Evolutionary conservation across 2,797 vertebrate genomes (phyloP).

Genomic region (Myotis planiceps): DNA sequence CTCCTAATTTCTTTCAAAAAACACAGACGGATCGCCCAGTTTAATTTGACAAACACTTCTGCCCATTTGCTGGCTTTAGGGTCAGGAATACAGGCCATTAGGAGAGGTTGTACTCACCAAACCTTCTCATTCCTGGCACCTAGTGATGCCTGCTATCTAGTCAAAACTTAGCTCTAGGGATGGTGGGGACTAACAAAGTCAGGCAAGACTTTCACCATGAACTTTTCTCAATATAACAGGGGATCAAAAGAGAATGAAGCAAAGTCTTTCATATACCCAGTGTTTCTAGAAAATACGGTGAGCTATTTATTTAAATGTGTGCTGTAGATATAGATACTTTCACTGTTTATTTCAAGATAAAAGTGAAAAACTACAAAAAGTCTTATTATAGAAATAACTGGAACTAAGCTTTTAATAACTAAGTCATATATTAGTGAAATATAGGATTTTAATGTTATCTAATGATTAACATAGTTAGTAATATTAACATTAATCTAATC

Average conservation of each 20-base stretch:
- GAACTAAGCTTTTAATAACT: not conserved
- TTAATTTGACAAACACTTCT: conserved; percentile 57
- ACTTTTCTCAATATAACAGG: not conserved
- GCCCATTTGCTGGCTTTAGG: not conserved
- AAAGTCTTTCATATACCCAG: not conserved
- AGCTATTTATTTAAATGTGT: not conserved
- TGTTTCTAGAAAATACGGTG: not conserved
- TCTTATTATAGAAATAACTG: not conserved
- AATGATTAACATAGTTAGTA: not conserved
- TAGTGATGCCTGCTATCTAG: not conserved
- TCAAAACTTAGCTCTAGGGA: not conserved
- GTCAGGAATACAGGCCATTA: not conserved
- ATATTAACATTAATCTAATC: not conserved
- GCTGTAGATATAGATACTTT: not conserved
- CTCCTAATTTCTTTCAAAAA: conserved; percentile 57
- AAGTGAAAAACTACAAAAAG: not conserved
- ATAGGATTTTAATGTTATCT: not conserved
- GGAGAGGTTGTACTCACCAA: not conserved
- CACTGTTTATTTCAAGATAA: not conserved
- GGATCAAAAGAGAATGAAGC: not conserved
- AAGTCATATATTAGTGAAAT: not conserved
- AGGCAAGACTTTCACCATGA: accelerated
- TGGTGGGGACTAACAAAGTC: accelerated
- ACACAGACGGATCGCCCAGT: conserved; percentile 44
- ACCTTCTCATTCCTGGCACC: not conserved